Evolutionary conservation across 2,797 vertebrate genomes (phyloP).

Genomic region (Myripristis murdjan): DNA sequence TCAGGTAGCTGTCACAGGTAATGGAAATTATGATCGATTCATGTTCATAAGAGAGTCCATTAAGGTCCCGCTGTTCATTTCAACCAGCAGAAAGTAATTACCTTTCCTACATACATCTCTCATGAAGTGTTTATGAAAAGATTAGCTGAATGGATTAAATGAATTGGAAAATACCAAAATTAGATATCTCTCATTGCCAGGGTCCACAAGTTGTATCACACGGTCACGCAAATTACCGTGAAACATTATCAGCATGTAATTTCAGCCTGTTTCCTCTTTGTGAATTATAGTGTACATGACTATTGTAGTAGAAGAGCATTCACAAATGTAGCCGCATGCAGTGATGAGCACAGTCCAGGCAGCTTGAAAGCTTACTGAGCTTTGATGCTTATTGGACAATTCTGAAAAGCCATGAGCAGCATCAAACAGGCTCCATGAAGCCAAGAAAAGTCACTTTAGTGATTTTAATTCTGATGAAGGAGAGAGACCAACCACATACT

Average conservation of each 20-base stretch:
- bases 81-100: conserved; percentile 65
- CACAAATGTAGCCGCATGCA: too few species aligned
- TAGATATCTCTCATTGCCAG: conserved; percentile 39
- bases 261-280: conserved; percentile 22
- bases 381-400: too few species aligned
- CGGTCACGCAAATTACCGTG: conserved; percentile 39
- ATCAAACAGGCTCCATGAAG: too few species aligned
- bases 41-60: conserved; percentile 57
- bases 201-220: conserved; percentile 29
- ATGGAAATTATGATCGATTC: conserved; percentile 67
- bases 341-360: too few species aligned
- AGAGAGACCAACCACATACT: too few species aligned
- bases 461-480: too few species aligned
- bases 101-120: conserved; percentile 48
- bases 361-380: too few species aligned
- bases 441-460: too few species aligned
- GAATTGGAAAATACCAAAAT: conserved; percentile 58
- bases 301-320: conserved; percentile 15
- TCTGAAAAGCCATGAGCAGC: too few species aligned
- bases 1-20: conserved; percentile 42
- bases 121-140: conserved; percentile 61
- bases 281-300: conserved; percentile 22
- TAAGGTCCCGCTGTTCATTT: conserved; percentile 58
- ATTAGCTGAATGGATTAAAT: conserved; percentile 64
- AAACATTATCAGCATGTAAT: conserved; percentile 47